phyloP scores from a whole-genome alignment of 2,888 invertebrate species.

The Geophilus truncorum region DNA sequence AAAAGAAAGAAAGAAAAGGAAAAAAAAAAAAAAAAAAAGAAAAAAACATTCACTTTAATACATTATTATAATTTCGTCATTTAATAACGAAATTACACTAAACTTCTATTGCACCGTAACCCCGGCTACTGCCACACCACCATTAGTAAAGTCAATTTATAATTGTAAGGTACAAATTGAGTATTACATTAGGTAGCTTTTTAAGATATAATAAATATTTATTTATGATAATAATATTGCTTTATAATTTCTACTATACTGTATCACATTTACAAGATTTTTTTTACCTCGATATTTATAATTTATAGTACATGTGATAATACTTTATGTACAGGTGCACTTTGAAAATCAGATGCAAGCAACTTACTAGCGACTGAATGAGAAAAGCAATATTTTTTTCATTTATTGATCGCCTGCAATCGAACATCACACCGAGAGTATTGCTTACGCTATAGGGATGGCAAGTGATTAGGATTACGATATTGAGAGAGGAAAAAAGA shows the following conservation, averaged over 20 bases:
- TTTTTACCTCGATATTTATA: conserved; percentile 19
- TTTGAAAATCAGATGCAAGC: neutral
- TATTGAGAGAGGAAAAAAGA: too few species aligned
- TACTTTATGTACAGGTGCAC: neutral
- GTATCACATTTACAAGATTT: conserved; percentile 16
- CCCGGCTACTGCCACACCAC: neutral
- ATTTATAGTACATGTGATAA: neutral
- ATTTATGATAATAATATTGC: neutral
- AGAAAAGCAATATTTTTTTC: neutral
- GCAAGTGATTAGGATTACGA: too few species aligned
- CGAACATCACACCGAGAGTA: conserved; percentile 7
- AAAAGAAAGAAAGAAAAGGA: neutral
- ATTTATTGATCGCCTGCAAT: neutral
- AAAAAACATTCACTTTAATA: neutral
- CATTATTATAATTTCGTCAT: too few species aligned
- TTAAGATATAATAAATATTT: neutral
- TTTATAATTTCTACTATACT: neutral
- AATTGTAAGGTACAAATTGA: neutral
- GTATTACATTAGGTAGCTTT: neutral
- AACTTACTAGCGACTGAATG: neutral
- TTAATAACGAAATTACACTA: too few species aligned
- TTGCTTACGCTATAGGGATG: neutral
- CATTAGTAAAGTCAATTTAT: neutral
- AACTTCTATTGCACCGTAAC: neutral
- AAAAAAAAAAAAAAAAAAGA: neutral